These are phyloP conservation scores for Drosophila ohnishii DNA, from an alignment of 1,140 invertebrate genomes.

Conservation along the genomic window DNA sequence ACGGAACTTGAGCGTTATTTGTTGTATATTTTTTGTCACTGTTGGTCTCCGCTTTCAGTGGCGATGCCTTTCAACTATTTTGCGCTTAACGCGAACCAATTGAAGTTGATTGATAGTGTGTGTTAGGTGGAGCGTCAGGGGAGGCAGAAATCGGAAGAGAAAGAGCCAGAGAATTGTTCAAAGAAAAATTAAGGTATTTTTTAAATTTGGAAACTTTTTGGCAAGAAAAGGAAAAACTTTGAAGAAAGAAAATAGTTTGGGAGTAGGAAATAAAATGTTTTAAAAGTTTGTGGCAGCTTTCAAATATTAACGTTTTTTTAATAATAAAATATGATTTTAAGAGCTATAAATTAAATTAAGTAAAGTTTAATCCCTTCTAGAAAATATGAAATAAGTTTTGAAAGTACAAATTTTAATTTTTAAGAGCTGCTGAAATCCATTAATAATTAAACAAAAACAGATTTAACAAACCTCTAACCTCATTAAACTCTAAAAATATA, in stretches of 20 bases:
- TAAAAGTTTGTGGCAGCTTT: no score
- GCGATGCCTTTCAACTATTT: constrained; percentile 60
- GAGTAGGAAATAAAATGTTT: neutral
- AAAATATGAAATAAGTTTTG: no score
- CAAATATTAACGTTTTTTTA: no score
- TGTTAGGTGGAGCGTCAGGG: constrained; percentile 13
- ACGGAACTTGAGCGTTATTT: constrained; percentile 43
- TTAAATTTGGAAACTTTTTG: constrained; percentile 1
- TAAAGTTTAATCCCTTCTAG: no score
- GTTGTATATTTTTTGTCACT: constrained; percentile 46
- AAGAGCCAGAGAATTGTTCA: constrained; percentile 15
- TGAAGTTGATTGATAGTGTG: constrained; percentile 75
- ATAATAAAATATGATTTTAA: no score
- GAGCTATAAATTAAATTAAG: no score
- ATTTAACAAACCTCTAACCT: no score
- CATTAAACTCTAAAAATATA: no score
- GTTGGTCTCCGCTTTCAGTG: constrained; percentile 37
- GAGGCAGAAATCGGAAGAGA: constrained; percentile 14
- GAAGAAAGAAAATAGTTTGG: neutral
- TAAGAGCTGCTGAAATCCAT: no score
- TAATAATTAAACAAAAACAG: no score
- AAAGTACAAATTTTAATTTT: no score
- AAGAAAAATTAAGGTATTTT: constrained; percentile 23
- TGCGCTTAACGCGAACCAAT: constrained; percentile 72
- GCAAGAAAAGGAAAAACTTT: neutral